phyloP scores from a whole-genome alignment of 2,888 invertebrate species.

The Diogma glabrata region DNA sequence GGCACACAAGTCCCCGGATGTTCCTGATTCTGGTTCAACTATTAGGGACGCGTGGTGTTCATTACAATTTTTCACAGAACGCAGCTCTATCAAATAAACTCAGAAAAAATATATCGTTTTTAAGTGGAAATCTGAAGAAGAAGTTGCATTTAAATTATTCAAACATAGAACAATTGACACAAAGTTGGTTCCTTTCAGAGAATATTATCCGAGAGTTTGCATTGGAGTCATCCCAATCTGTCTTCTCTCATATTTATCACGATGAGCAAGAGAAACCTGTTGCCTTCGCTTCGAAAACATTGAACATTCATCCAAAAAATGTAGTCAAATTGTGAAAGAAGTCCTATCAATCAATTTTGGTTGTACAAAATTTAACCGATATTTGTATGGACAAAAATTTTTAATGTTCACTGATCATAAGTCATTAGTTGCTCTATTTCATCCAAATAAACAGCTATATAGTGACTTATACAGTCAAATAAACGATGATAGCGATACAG shows the following conservation, averaged over 20 bases:
- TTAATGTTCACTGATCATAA: slow-evolving; percentile 17
- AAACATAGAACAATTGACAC: slow-evolving; percentile 17
- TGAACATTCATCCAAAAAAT: slow-evolving; percentile 5
- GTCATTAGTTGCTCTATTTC: slow-evolving; percentile 17
- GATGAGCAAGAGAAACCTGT: not conserved
- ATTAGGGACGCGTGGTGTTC: too few species aligned
- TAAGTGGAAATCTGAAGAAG: slow-evolving; percentile 16
- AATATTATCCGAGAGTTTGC: slow-evolving; percentile 39
- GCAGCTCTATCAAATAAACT: slow-evolving; percentile 20
- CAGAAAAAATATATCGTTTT: slow-evolving; percentile 13
- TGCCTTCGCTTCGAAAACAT: slow-evolving; percentile 1
- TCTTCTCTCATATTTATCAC: slow-evolving; percentile 3
- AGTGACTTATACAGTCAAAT: too few species aligned
- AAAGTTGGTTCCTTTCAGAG: slow-evolving; percentile 38
- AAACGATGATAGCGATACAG: too few species aligned
- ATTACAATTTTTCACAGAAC: slow-evolving; percentile 11
- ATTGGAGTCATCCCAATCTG: slow-evolving; percentile 36
- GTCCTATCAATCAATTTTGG: slow-evolving; percentile 15
- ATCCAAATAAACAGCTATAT: slow-evolving; percentile 14
- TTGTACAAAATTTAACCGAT: slow-evolving; percentile 19
- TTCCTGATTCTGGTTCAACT: too few species aligned
- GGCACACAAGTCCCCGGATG: too few species aligned
- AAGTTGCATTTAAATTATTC: slow-evolving; percentile 9
- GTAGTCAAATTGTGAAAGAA: not conserved
- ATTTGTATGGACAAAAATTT: slow-evolving; percentile 18